These are phyloP conservation scores for Oxygymnocypris stewartii DNA, from an alignment of 2,113 vertebrate genomes.

Conservation along the genomic window DNA sequence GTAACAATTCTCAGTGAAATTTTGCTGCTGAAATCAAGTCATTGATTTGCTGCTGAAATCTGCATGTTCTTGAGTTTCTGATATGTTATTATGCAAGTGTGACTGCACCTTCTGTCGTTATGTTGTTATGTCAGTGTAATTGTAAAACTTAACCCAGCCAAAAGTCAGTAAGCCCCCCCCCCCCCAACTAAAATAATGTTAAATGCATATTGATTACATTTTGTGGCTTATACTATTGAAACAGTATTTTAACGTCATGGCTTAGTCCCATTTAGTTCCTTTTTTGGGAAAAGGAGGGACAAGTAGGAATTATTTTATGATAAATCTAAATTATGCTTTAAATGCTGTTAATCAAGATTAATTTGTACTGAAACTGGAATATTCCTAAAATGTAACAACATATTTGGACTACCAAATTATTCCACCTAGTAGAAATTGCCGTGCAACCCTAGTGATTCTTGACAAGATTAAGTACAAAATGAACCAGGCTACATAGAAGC, in stretches of 20 bases:
- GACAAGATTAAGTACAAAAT: neutral
- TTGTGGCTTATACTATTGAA: neutral
- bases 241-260: neutral
- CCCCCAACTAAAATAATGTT: neutral
- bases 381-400: neutral
- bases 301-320: neutral
- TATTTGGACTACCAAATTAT: neutral
- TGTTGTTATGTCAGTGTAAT: neutral
- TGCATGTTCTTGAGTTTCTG: too few species aligned
- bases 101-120: neutral
- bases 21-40: too few species aligned
- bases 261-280: neutral
- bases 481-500: neutral
- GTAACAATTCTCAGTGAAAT: too few species aligned
- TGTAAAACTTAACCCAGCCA: neutral
- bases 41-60: too few species aligned
- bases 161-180: neutral
- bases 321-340: neutral
- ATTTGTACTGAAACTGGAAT: neutral
- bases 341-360: neutral
- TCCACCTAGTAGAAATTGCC: neutral
- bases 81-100: too few species aligned
- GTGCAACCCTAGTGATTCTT: neutral
- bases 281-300: neutral
- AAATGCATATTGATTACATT: neutral